These are phyloP conservation scores for Eristalis pertinax DNA, from an alignment of 2,888 invertebrate genomes.

Conservation along the genomic window DNA sequence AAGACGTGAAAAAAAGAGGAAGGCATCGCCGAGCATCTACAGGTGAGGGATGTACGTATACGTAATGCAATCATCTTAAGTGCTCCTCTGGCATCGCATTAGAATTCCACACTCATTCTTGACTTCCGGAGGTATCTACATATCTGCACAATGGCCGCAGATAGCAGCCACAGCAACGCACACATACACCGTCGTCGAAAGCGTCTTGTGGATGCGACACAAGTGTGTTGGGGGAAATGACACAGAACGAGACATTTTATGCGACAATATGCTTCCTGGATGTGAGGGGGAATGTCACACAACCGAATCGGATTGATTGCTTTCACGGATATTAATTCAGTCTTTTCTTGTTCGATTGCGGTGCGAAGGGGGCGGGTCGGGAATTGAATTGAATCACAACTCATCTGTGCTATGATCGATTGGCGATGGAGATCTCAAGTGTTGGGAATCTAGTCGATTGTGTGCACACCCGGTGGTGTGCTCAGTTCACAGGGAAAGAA, in stretches of 20 bases:
- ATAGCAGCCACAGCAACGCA: not conserved
- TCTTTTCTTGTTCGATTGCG: conserved; percentile 28
- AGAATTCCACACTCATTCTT: conserved; percentile 40
- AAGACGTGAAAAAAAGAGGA: not conserved
- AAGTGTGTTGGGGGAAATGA: not conserved
- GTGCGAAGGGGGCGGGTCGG: not conserved
- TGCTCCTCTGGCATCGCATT: conserved; percentile 49
- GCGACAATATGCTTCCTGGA: not conserved
- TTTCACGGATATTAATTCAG: conserved; percentile 37
- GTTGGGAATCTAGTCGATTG: not conserved
- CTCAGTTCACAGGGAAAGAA: not conserved
- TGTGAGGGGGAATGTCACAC: not conserved
- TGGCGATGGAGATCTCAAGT: not conserved
- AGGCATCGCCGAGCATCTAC: conserved; percentile 23
- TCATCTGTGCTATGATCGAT: not conserved
- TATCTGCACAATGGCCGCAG: conserved; percentile 9
- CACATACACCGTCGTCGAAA: not conserved
- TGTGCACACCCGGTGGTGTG: not conserved
- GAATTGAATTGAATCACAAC: not conserved
- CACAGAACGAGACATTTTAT: not conserved
- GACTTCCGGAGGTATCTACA: not conserved
- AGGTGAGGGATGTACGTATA: conserved; percentile 41
- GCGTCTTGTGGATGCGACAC: not conserved
- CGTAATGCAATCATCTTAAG: conserved; percentile 64
- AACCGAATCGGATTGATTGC: conserved; percentile 29